These are phyloP conservation scores for Ameiurus melas DNA, from an alignment of 2,113 vertebrate species.

Conservation along the genomic window DNA sequence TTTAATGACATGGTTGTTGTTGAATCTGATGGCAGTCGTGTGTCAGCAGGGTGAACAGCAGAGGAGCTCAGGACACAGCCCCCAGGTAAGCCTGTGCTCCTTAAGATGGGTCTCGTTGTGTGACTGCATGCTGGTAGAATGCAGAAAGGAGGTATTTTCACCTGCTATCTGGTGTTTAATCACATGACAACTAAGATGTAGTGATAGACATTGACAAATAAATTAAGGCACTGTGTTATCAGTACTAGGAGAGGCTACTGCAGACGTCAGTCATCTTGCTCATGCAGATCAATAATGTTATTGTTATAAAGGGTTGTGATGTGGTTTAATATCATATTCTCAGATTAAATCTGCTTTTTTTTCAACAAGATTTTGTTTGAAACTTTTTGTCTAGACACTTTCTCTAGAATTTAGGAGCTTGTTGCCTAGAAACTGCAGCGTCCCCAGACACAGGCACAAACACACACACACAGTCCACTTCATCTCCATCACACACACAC, in stretches of 20 bases:
- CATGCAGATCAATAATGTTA: neutral
- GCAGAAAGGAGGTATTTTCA: too few relatives aligned
- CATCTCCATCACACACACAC: too few relatives aligned
- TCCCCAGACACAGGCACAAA: conserved; percentile 56
- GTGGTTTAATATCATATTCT: neutral
- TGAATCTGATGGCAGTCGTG: too few relatives aligned
- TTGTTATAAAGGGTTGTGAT: neutral
- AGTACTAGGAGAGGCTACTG: neutral
- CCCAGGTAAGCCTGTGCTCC: too few relatives aligned
- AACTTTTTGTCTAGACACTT: conserved; percentile 25
- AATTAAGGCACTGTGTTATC: neutral
- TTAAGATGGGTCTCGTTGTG: too few relatives aligned
- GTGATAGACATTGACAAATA: neutral
- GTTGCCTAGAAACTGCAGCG: conserved; percentile 74
- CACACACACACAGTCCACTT: neutral
- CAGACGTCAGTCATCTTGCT: neutral
- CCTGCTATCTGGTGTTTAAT: neutral
- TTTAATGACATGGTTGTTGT: too few relatives aligned
- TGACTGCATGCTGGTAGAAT: too few relatives aligned
- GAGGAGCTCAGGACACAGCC: too few relatives aligned
- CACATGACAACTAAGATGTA: neutral
- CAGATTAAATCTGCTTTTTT: neutral
- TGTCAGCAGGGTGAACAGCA: too few relatives aligned
- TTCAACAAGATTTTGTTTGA: neutral
- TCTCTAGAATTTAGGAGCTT: conserved; percentile 67